A percentile compares a stretch with the other conserved stretches of the same genome.
phyloP scores from a whole-genome alignment of 2,113 vertebrate genomes.

The Gopherus flavomarginatus region DNA sequence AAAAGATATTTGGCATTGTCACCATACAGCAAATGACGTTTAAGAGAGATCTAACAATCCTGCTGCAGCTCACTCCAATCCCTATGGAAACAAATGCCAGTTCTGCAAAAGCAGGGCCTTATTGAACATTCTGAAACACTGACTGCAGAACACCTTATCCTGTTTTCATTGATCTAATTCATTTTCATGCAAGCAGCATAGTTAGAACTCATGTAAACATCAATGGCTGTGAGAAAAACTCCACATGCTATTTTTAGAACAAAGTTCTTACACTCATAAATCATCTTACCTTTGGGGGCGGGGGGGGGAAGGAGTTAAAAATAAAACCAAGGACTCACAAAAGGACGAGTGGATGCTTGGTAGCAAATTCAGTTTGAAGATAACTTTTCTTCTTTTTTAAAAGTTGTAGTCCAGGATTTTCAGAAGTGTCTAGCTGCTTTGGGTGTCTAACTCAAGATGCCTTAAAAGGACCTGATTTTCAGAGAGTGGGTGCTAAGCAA shows the following conservation, averaged over 20 bases:
- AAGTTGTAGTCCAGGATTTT: too few species aligned
- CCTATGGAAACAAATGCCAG: not conserved
- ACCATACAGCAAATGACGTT: not conserved
- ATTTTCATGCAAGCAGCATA: not conserved
- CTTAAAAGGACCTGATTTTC: not conserved
- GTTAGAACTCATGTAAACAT: not conserved
- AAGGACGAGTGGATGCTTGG: not conserved
- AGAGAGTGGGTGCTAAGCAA: not conserved
- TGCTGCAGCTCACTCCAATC: not conserved
- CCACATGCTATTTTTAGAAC: not conserved
- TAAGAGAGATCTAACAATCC: not conserved
- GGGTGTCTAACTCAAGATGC: not conserved
- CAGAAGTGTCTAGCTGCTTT: not conserved
- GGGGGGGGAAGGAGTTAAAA: fast-evolving
- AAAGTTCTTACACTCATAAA: not conserved
- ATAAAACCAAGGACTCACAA: not conserved
- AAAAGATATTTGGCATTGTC: not conserved
- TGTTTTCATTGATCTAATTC: not conserved
- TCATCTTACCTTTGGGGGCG: not conserved
- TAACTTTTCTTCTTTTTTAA: not conserved
- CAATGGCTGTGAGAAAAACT: not conserved
- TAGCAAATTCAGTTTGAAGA: not conserved
- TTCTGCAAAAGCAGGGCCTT: slow-evolving; percentile 7
- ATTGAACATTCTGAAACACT: not conserved
- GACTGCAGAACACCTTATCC: not conserved